phyloP scores from a whole-genome alignment of 2,113 vertebrate genomes.

The Pangasianodon hypophthalmus region DNA sequence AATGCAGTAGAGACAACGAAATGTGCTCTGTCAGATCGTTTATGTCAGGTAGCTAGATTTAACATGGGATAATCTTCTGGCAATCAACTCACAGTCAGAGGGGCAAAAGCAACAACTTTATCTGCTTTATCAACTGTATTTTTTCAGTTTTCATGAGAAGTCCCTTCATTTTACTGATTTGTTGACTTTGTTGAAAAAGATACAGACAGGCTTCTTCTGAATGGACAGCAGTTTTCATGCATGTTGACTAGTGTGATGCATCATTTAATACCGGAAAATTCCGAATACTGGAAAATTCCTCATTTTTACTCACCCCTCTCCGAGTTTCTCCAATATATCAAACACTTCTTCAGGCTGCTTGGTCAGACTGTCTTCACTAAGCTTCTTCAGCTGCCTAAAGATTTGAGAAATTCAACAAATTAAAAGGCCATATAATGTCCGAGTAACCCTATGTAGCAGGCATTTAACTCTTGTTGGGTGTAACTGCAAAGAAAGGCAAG shows the following conservation, averaged over 20 bases:
- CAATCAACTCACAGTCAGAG: background rate
- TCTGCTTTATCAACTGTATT: background rate
- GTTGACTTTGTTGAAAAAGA: background rate
- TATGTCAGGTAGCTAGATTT: background rate
- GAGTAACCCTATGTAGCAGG: background rate
- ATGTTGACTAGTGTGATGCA: background rate
- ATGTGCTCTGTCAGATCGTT: background rate
- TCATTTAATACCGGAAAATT: background rate
- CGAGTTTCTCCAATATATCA: constrained; percentile 97
- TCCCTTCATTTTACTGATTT: background rate
- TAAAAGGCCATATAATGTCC: background rate
- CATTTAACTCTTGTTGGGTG: background rate
- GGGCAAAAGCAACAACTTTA: background rate
- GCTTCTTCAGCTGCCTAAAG: constrained; percentile 92
- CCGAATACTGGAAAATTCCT: background rate
- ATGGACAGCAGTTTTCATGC: background rate
- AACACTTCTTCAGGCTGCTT: constrained; percentile 99
- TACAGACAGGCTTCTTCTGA: background rate
- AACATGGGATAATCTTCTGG: background rate
- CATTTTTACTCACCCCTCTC: constrained; percentile 83
- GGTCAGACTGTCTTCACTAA: constrained; percentile 97
- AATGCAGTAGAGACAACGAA: too few species aligned
- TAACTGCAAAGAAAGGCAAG: background rate
- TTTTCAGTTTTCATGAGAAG: background rate
- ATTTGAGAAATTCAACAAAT: background rate